Percentiles rank a stretch among this genome's conserved stretches.
Conservation (phyloP, 2,113 vertebrate genomes). For the Micronycteris hirsuta region DNA sequence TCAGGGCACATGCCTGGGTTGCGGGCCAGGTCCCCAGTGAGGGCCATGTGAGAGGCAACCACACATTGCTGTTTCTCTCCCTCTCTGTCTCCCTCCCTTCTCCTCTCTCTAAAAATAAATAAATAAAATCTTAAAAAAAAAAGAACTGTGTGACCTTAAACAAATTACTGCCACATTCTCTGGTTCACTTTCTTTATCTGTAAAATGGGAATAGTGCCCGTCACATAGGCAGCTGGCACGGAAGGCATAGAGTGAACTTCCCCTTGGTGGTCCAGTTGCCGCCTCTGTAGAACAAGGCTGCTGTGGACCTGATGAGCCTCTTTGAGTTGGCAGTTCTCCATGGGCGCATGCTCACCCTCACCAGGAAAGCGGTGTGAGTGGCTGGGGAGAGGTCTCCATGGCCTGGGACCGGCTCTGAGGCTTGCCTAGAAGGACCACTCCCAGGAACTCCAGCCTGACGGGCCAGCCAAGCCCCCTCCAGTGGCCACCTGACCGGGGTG, state of each 20-base stretch:
- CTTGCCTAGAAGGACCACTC: background rate
- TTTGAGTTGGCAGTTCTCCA: background rate
- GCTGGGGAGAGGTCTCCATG: background rate
- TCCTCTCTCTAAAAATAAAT: too few relatives aligned
- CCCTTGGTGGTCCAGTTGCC: background rate
- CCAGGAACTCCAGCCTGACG: background rate
- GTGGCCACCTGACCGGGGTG: background rate
- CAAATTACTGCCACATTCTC: background rate
- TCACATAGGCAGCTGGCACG: background rate
- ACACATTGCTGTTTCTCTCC: too few relatives aligned
- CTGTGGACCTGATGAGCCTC: background rate
- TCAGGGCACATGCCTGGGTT: too few relatives aligned
- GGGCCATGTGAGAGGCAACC: too few relatives aligned
- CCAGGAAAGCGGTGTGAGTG: background rate
- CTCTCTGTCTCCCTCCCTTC: too few relatives aligned
- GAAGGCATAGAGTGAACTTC: background rate
- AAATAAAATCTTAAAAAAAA: too few relatives aligned
- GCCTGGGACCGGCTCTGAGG: background rate
- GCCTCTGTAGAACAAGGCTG: background rate
- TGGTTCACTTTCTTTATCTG: background rate
- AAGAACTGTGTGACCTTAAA: background rate
- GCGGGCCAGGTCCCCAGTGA: too few relatives aligned
- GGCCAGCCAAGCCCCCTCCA: background rate
- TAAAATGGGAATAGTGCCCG: background rate
- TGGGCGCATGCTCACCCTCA: rapidly evolving